phyloP scores from a whole-genome alignment of 1,140 invertebrate genomes.

The Dreissena polymorpha region DNA sequence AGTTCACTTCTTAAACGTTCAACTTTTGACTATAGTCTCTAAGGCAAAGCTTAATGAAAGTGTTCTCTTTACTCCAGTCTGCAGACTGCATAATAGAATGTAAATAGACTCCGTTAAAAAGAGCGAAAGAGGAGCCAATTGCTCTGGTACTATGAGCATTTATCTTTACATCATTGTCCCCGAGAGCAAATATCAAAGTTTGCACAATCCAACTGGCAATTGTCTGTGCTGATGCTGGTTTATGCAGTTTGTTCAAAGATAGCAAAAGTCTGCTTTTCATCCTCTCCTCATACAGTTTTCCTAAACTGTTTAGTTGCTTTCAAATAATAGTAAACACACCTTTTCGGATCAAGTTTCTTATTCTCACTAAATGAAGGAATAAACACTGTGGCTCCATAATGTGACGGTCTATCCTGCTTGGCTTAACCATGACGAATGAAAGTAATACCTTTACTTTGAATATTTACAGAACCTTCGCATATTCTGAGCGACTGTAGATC shows the following conservation, averaged over 20 bases:
- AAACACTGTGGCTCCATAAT: constrained; percentile 14
- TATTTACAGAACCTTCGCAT: background rate
- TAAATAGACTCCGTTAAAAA: constrained; percentile 19
- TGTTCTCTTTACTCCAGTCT: constrained; percentile 19
- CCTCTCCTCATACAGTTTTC: background rate
- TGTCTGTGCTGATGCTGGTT: constrained; percentile 31
- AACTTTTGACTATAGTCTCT: background rate
- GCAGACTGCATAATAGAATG: constrained; percentile 8
- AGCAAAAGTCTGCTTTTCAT: constrained; percentile 5
- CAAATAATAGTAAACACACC: constrained; percentile 10
- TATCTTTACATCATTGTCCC: constrained; percentile 10
- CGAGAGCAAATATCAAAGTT: too few species aligned
- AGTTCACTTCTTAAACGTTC: too few species aligned
- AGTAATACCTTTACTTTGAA: constrained; percentile 15
- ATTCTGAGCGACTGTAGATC: too few species aligned
- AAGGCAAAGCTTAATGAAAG: background rate
- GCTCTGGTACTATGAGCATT: constrained; percentile 25
- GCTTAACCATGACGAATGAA: constrained; percentile 19
- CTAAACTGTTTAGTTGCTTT: constrained; percentile 6
- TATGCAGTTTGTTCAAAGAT: constrained; percentile 14
- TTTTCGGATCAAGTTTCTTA: constrained; percentile 27
- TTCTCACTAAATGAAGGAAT: background rate
- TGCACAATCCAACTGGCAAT: background rate
- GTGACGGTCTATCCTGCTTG: constrained; percentile 25
- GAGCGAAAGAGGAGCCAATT: constrained; percentile 19